These are phyloP conservation scores for Picathartes gymnocephalus DNA, from an alignment of 2,113 vertebrate species.

Conservation along the genomic window DNA sequence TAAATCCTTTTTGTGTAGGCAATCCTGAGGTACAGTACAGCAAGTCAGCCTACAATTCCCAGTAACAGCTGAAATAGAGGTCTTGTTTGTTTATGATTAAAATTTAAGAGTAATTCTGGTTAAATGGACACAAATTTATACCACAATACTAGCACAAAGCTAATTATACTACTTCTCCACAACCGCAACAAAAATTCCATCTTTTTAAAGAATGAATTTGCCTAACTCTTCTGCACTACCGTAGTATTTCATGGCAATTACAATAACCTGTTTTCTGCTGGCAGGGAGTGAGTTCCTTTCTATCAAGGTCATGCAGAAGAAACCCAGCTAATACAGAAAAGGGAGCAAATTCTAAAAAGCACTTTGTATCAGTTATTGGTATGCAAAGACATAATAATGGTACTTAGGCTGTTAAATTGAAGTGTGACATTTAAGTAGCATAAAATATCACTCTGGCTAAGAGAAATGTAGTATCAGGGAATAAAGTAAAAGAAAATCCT, in stretches of 20 bases:
- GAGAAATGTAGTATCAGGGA: neutral
- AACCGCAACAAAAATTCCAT: neutral
- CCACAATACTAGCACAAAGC: neutral
- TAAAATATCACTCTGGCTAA: neutral
- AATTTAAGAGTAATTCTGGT: neutral
- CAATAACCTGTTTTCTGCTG: neutral
- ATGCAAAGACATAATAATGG: neutral
- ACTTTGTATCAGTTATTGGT: neutral
- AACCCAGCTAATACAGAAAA: neutral
- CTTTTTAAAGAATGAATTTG: neutral
- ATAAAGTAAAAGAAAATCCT: neutral
- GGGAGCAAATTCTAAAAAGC: neutral
- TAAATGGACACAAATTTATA: neutral
- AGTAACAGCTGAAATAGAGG: neutral
- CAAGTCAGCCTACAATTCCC: neutral
- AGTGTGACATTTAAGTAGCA: neutral
- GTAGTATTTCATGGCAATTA: neutral
- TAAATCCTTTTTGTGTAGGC: neutral
- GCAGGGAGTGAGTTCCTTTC: neutral
- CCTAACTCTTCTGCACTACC: neutral
- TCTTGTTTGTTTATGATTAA: neutral
- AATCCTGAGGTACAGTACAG: neutral
- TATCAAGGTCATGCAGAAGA: neutral
- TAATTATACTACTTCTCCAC: neutral
- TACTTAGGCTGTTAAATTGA: neutral